Conservation (phyloP, 2,888 invertebrate species). For the Phaedon cochleariae region DNA sequence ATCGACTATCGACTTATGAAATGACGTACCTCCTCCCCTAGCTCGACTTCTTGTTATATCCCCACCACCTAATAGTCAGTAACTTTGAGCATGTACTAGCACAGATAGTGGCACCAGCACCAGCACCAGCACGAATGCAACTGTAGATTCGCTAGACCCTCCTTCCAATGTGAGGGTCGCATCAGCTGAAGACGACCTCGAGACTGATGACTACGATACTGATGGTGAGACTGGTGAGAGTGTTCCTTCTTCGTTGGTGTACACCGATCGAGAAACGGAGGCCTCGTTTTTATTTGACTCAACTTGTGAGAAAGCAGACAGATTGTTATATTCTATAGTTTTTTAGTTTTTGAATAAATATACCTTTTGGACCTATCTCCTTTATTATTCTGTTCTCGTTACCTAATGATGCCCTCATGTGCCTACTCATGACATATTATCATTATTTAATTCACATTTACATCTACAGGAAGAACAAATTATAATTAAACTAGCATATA, state of each 20-base stretch:
- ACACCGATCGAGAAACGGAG: constrained; percentile 37
- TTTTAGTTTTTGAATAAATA: no score
- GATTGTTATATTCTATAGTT: no score
- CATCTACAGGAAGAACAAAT: no score
- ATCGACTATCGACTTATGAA: neutral
- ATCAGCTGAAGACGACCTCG: constrained; percentile 55
- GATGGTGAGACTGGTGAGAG: constrained; percentile 56
- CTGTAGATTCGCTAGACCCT: constrained; percentile 57
- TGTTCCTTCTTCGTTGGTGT: constrained; percentile 50
- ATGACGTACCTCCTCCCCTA: neutral
- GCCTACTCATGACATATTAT: no score
- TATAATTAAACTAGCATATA: no score
- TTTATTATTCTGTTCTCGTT: no score
- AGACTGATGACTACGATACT: no score
- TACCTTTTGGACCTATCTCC: no score
- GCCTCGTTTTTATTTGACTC: no score
- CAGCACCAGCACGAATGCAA: constrained; percentile 58
- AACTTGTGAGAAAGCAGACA: no score
- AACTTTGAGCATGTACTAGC: constrained; percentile 52
- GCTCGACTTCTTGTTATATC: neutral
- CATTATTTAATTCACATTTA: no score
- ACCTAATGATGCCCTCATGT: no score
- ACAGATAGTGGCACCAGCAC: constrained; percentile 55
- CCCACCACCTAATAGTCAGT: constrained; percentile 40
- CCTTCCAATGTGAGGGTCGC: constrained; percentile 34